Evolutionary conservation across 2,888 invertebrate genomes (phyloP), one percentile per base, ranked within the genome.

Genomic region (Erebia palarica): DNA sequence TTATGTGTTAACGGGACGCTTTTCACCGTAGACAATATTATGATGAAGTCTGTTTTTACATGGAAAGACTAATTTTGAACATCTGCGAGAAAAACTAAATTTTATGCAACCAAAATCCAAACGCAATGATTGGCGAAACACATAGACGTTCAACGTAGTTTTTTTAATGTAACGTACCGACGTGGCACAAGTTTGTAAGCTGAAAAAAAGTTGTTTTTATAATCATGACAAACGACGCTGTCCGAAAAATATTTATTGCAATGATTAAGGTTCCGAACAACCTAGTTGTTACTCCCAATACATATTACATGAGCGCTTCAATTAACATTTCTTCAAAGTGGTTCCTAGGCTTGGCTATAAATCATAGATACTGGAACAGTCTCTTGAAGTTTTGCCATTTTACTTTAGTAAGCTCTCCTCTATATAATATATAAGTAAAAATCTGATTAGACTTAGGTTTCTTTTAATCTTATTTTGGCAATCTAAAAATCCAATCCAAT

Each of bases 391-490:
- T 69, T 73, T 75, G 75, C 76, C 74, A 75, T 73, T 71, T 68
- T 69, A 63, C 60, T 70, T 59, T 75, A 58, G 27, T 71, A 68
- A 68, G 47, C 59, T 69, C 66, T 70, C 68, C 72, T 72, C 69
- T 44, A 18, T 58, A 1, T 68, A 42, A 42, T 60, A 53, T 18
- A 27, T 74, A 75, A 70, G 79, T 76, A 71, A 69, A 78, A 82
- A 82, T 84, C 81, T 84, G 81, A 81, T 70, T 86, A 85, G 83
- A 78, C 80, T 73, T 79, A 84, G 82, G 81, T 14, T 51, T 16
- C 44, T 36, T 60, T 60, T 68, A 27, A 36, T 78, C 77, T 64
- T 63, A 27, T 71, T 72, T 65, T 67, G 69, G 65, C 51, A 72
- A 60, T 18, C 36, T 68, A 51, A 60, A 27, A 27, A 27, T 27